These are phyloP conservation scores for Lasioglossum zephyrum DNA, from an alignment of 2,888 invertebrate species.

Conservation along the genomic window DNA sequence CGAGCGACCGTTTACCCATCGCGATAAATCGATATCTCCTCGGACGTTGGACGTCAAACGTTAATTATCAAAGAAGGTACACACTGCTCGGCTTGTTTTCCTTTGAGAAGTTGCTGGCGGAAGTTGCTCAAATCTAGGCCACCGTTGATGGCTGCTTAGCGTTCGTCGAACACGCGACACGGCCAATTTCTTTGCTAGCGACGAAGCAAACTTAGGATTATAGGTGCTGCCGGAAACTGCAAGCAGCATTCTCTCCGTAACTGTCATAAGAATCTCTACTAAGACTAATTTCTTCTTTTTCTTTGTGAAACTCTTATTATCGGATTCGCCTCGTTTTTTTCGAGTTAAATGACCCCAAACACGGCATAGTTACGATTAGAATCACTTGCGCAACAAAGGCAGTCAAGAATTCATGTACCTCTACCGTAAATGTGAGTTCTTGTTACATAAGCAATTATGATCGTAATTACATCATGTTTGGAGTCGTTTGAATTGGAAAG, in stretches of 20 bases:
- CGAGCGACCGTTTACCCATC: conserved; percentile 27
- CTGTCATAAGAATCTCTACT: no score
- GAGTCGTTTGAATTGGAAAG: not conserved
- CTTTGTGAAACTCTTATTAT: not conserved
- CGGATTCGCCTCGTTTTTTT: no score
- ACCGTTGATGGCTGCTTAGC: not conserved
- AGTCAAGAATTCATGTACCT: no score
- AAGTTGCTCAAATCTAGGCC: conserved; percentile 2
- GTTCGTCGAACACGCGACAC: conserved; percentile 16
- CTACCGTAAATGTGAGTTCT: no score
- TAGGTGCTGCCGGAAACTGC: not conserved
- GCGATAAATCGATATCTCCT: conserved; percentile 45
- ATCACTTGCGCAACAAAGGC: no score
- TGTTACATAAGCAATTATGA: not conserved
- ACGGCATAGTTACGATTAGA: no score
- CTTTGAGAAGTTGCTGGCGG: conserved; percentile 2
- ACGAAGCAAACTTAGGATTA: conserved; percentile 14
- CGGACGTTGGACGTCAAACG: conserved; percentile 12
- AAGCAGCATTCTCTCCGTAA: not conserved
- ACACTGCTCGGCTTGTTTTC: conserved; percentile 21
- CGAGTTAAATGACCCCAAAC: no score
- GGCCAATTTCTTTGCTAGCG: not conserved
- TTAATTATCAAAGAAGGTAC: conserved; percentile 45
- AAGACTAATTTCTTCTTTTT: no score
- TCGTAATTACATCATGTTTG: not conserved